phyloP scores from a whole-genome alignment of 2,888 invertebrate genomes.

The Sisyra terminalis region DNA sequence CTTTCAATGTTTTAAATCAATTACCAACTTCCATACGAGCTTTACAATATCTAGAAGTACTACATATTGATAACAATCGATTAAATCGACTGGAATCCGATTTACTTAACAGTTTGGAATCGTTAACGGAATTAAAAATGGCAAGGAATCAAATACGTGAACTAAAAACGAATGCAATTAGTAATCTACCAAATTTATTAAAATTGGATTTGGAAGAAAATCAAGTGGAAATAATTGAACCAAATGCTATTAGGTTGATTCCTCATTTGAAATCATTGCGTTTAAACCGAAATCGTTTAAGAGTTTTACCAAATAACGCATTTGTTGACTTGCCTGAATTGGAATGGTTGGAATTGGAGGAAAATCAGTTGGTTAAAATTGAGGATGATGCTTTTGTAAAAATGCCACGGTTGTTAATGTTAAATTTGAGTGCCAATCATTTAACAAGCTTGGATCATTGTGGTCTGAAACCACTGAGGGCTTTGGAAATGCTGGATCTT shows the following conservation, averaged over 20 bases:
- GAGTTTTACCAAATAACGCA: conserved; percentile 55
- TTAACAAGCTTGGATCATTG: conserved; percentile 56
- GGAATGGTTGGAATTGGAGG: conserved; percentile 60
- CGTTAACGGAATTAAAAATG: conserved; percentile 52
- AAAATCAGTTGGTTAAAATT: conserved; percentile 58
- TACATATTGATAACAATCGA: conserved; percentile 67
- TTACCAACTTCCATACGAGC: conserved; percentile 54
- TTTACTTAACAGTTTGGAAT: conserved; percentile 48
- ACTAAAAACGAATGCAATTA: conserved; percentile 53
- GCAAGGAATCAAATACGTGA: conserved; percentile 59
- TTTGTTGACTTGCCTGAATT: conserved; percentile 61
- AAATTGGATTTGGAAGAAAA: conserved; percentile 68
- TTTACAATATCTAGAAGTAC: conserved; percentile 46
- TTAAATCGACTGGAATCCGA: conserved; percentile 52
- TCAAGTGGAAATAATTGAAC: conserved; percentile 55
- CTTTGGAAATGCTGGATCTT: conserved; percentile 71
- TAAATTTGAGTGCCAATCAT: conserved; percentile 72
- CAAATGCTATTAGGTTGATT: conserved; percentile 51
- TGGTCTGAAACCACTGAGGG: conserved; percentile 53
- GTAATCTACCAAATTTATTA: conserved; percentile 49
- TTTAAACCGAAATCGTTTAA: conserved; percentile 54
- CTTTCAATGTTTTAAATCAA: conserved; percentile 57
- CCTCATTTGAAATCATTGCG: conserved; percentile 52
- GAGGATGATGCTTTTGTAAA: conserved; percentile 59
- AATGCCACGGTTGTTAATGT: conserved; percentile 58